Base-by-base conservation (phyloP, 2,888 invertebrate genomes). In the Cancer borealis region DNA sequence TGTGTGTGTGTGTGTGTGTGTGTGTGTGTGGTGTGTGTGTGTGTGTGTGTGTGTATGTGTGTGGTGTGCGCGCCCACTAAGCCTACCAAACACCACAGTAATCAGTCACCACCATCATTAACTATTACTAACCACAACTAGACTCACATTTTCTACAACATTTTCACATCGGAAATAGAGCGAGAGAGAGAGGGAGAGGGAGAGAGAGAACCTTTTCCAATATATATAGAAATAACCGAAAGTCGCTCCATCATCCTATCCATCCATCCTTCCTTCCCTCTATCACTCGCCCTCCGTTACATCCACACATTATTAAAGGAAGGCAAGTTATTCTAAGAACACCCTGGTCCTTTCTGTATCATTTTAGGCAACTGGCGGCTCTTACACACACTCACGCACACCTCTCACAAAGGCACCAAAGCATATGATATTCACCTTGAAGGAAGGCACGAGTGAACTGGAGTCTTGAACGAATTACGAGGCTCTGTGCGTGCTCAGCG, bases 151-250 rank as follows among this genome's bases (percentile, higher is more conserved):
- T 54, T 54, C 54, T 54, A 54, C 12, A 54, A 54, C 73, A 73
- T 73, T 73, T 73, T 73, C 73, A 6, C 4, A 4, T n/a, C 26
- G n/a, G 73, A 73, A n/a, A 73, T 21, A 73, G 73, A 73, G 73
- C n/a, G 73, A 73, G 73, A 73, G 73, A 73, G 73, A 73, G 73
- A 73, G 73, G n/a, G 73, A 73, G 73, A 73, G 73, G 3, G 73
- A 73, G 21, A 21, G 21, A 21, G 79, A 79, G 6, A 5, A 26
- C 26, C 26, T 79, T 12, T 79, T 26, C 79, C 26, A 66, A 66
- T 66, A 66, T 1, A 21, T 21, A 66, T 21, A 66, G 3, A n/a
- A n/a, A 21, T n/a, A 8, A 66, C n/a, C n/a, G n/a, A 66, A 66
- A 66, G 66, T 4, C n/a, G 4, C n/a, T 66, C 66, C 66, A 54